phyloP scores from a whole-genome alignment of 2,888 invertebrate genomes.

The Taphrorychus bicolor region DNA sequence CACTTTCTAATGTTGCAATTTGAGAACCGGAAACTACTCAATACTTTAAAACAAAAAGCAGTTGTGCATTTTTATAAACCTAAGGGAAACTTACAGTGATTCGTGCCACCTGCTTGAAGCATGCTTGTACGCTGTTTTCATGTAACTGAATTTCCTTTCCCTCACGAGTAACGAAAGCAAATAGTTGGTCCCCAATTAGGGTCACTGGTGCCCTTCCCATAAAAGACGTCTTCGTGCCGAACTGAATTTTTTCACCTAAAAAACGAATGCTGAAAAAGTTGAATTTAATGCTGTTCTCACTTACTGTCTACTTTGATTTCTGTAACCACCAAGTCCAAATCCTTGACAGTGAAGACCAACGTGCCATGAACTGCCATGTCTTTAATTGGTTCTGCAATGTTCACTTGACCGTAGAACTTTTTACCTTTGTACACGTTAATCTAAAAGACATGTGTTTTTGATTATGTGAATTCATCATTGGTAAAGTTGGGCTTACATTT shows the following conservation, averaged over 20 bases:
- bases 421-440: conserved; percentile 66
- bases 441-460: conserved; percentile 58
- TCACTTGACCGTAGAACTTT: conserved; percentile 58
- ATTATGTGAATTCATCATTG: neutral
- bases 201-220: conserved; percentile 66
- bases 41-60: too few species aligned
- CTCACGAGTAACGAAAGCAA: conserved; percentile 61
- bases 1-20: too few species aligned
- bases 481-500: too few species aligned
- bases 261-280: too few species aligned
- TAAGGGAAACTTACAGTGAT: conserved; percentile 64
- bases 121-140: conserved; percentile 60
- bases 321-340: conserved; percentile 68
- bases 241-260: conserved; percentile 48
- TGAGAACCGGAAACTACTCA: too few species aligned
- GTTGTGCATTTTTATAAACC: too few species aligned
- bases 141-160: conserved; percentile 66
- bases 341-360: conserved; percentile 67
- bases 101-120: conserved; percentile 63
- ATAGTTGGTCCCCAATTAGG: conserved; percentile 54
- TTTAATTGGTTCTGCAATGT: conserved; percentile 67
- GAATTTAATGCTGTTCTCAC: too few species aligned
- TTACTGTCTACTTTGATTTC: conserved; percentile 64
- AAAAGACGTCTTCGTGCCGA: conserved; percentile 61
- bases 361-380: conserved; percentile 65